phyloP scores from a whole-genome alignment of 2,113 vertebrate genomes.

The Calonectris borealis region DNA sequence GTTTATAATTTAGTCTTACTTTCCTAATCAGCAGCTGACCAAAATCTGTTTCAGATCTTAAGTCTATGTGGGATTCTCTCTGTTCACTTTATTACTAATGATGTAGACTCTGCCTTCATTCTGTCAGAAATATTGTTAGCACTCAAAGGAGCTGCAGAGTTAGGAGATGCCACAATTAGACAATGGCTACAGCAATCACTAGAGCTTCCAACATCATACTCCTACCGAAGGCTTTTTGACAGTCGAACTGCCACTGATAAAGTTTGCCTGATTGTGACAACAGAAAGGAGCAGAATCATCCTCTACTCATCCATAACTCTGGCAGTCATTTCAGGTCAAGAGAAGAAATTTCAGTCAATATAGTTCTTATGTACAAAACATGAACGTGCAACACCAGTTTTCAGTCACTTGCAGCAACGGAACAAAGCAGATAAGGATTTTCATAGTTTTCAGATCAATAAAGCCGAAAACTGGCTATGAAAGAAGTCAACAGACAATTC shows the following conservation, averaged over 20 bases:
- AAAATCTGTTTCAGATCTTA: not conserved
- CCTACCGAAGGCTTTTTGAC: not conserved
- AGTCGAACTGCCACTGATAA: not conserved
- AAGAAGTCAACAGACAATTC: constrained; percentile 10
- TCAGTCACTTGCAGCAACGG: not conserved
- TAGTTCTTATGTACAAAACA: not conserved
- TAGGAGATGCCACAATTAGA: not conserved
- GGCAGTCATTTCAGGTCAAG: not conserved
- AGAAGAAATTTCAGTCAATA: not conserved
- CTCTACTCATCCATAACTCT: not conserved
- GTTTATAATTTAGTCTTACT: not conserved
- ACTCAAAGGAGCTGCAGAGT: not conserved
- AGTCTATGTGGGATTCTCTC: not conserved
- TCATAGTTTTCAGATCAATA: constrained; percentile 11
- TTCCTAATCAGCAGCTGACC: not conserved
- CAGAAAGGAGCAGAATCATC: not conserved
- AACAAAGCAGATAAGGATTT: constrained; percentile 20
- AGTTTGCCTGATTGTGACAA: not conserved
- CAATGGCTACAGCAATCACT: not conserved
- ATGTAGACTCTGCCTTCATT: not conserved
- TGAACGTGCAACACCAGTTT: not conserved
- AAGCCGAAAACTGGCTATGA: not conserved
- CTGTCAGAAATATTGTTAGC: not conserved
- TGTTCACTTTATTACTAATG: not conserved
- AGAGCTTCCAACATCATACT: not conserved